phyloP scores from a whole-genome alignment of 92 coral and sea anemone genomes.

The Montipora capitata region DNA sequence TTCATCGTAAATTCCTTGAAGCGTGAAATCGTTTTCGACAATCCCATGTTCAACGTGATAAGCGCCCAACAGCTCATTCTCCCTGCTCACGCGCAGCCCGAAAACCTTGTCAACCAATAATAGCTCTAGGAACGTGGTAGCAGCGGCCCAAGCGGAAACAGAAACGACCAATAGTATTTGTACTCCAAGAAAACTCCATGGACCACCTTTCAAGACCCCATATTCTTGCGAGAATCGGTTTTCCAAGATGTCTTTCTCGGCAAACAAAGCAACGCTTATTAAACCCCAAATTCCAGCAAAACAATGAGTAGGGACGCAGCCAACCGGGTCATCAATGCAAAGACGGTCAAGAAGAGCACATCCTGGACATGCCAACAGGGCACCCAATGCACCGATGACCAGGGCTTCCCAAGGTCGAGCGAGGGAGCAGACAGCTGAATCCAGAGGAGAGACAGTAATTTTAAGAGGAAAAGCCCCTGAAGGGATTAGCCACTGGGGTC shows the following conservation, averaged over 20 bases:
- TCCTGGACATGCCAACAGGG: constrained; percentile 83
- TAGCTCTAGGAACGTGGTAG: constrained; percentile 70
- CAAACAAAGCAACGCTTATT: constrained; percentile 83
- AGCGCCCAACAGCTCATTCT: constrained; percentile 84
- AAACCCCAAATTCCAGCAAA: constrained; percentile 91
- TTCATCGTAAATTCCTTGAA: neutral
- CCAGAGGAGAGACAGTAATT: neutral
- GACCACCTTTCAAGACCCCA: constrained; percentile 88
- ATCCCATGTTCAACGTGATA: constrained; percentile 80
- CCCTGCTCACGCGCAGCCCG: constrained; percentile 78
- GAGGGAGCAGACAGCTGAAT: constrained; percentile 83
- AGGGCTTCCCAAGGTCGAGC: constrained; percentile 95
- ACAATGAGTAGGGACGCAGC: constrained; percentile 90
- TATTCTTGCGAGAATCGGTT: constrained; percentile 41
- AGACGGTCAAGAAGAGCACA: constrained; percentile 78
- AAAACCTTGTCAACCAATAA: constrained; percentile 69
- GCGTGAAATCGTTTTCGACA: neutral
- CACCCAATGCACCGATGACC: constrained; percentile 87
- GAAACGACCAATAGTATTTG: constrained; percentile 64
- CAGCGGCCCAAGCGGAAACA: constrained; percentile 71
- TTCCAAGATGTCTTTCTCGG: constrained; percentile 72
- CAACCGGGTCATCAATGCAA: constrained; percentile 91
- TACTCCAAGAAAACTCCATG: constrained; percentile 81
- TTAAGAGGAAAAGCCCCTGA: too few relatives aligned
- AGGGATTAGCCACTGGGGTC: too few relatives aligned